Evolutionary conservation across 2,113 vertebrate genomes (phyloP).

Genomic region (Eulemur rufifrons): DNA sequence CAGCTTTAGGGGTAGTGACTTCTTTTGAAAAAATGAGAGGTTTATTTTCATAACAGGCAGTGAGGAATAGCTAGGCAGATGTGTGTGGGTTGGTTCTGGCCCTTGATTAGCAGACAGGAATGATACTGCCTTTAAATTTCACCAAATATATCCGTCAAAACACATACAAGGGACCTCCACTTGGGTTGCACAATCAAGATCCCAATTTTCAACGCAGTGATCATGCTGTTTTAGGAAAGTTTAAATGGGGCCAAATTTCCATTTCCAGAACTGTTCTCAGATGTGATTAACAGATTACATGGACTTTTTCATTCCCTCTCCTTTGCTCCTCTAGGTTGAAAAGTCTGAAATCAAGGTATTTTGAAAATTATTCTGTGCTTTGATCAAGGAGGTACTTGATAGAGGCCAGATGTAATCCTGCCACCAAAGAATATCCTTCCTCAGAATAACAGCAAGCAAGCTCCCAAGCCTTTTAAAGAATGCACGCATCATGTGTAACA

Average conservation of each 20-base stretch:
- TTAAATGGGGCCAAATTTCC: slow-evolving; percentile 52
- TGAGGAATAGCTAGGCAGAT: slow-evolving; percentile 47
- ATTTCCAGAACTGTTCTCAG: slow-evolving; percentile 52
- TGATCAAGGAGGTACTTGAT: slow-evolving; percentile 43
- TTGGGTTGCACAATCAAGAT: slow-evolving; percentile 26
- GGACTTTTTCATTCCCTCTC: slow-evolving; percentile 21
- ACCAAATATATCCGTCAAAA: slow-evolving; percentile 62
- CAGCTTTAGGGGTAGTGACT: not conserved
- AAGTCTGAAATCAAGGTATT: slow-evolving; percentile 54
- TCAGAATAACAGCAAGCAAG: not conserved
- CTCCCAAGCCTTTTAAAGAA: not conserved
- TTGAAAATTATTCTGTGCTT: not conserved
- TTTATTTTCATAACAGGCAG: slow-evolving; percentile 57
- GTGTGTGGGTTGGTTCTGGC: slow-evolving; percentile 58
- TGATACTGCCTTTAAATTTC: slow-evolving; percentile 48
- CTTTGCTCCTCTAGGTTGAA: slow-evolving; percentile 30
- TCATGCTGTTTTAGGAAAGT: slow-evolving; percentile 37
- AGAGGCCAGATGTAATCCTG: slow-evolving; percentile 40
- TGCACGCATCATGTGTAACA: not conserved
- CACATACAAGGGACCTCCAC: slow-evolving; percentile 44
- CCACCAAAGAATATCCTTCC: not conserved
- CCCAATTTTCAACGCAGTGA: slow-evolving; percentile 32
- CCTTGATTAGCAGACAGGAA: slow-evolving; percentile 50
- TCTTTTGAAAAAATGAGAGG: slow-evolving; percentile 37
- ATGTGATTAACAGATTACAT: slow-evolving; percentile 47